phyloP scores from a whole-genome alignment of 2,113 vertebrate species.

The Microcebus murinus region DNA sequence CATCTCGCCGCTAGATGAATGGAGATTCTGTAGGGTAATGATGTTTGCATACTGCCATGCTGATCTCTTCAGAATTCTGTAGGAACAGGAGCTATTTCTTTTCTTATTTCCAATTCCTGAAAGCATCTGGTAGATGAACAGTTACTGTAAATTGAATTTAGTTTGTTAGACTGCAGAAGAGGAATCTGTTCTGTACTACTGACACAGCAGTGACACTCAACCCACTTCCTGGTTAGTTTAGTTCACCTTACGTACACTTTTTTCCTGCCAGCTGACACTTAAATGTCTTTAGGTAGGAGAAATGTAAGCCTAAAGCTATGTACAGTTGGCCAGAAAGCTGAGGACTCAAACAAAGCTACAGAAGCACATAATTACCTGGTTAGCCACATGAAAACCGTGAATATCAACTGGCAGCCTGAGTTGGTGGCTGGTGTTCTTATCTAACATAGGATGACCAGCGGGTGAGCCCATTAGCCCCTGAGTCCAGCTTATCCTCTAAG shows the following conservation, averaged over 20 bases:
- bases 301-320: background rate
- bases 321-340: background rate
- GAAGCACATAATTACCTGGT: background rate
- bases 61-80: background rate
- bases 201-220: fast-evolving
- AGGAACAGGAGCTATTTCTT: background rate
- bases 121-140: background rate
- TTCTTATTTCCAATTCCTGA: background rate
- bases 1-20: fast-evolving
- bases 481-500: background rate
- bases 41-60: too few relatives aligned
- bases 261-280: background rate
- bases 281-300: background rate
- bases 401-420: background rate
- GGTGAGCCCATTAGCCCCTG: background rate
- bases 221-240: fast-evolving
- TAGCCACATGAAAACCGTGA: background rate
- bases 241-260: background rate
- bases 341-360: background rate
- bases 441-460: background rate
- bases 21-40: fast-evolving
- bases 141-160: background rate
- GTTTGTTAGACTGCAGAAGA: background rate
- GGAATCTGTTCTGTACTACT: too few relatives aligned
- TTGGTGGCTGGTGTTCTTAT: background rate